Evolutionary conservation across 2,113 vertebrate genomes (phyloP).

Genomic region (Ranitomeya variabilis): DNA sequence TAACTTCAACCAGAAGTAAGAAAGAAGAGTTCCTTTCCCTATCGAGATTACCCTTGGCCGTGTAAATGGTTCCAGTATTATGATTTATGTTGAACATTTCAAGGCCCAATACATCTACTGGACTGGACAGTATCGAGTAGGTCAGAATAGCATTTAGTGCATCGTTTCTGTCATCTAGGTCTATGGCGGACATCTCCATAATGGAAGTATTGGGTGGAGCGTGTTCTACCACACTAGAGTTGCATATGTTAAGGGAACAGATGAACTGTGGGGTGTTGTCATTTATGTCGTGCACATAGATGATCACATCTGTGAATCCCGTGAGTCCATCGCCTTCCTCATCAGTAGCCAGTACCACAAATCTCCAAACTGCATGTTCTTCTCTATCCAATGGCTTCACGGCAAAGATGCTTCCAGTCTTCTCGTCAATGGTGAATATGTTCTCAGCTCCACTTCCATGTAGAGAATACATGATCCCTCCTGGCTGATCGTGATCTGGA

Average conservation of each 20-base stretch:
- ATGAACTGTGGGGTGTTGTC: constrained; percentile 81
- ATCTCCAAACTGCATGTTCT: constrained; percentile 84
- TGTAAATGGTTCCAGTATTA: constrained; percentile 76
- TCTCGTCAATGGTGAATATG: constrained; percentile 85
- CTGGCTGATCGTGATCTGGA: constrained; percentile 81
- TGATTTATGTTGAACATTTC: constrained; percentile 81
- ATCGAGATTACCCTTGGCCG: constrained; percentile 75
- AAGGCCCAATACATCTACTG: constrained; percentile 65
- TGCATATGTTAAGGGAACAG: constrained; percentile 80
- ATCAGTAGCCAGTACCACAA: constrained; percentile 86
- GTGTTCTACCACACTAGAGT: constrained; percentile 80
- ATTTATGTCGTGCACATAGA: constrained; percentile 88
- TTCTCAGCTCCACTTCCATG: constrained; percentile 85
- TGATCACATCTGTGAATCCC: constrained; percentile 88
- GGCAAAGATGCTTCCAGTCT: constrained; percentile 83
- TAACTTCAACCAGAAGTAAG: constrained; percentile 81
- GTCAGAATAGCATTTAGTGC: constrained; percentile 83
- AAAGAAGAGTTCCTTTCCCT: constrained; percentile 79
- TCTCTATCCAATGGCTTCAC: constrained; percentile 82
- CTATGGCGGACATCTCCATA: constrained; percentile 86
- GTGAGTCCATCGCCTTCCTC: constrained; percentile 88
- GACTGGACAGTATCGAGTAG: constrained; percentile 78
- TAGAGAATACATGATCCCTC: constrained; percentile 83
- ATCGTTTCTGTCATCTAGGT: constrained; percentile 82
- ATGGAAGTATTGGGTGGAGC: constrained; percentile 75